phyloP scores from a whole-genome alignment of 2,113 vertebrate species.

The Heptranchias perlo region DNA sequence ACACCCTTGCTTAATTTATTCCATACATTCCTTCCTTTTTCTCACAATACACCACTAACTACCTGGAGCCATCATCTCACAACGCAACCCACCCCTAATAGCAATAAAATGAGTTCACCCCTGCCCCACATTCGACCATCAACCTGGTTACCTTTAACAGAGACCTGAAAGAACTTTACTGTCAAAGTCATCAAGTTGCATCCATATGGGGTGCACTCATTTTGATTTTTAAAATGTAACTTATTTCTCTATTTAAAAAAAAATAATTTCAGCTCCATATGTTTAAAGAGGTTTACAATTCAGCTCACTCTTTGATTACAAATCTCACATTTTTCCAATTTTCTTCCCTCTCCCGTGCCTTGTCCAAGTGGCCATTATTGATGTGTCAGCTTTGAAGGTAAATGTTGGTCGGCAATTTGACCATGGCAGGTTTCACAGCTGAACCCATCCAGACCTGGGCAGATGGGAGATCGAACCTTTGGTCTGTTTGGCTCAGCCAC shows the following conservation, averaged over 20 bases:
- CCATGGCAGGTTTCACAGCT: not conserved
- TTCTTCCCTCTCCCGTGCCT: not conserved
- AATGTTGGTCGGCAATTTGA: not conserved
- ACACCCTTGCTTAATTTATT: not conserved
- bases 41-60: no score
- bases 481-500: not conserved
- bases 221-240: not conserved
- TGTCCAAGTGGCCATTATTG: not conserved
- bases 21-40: not conserved
- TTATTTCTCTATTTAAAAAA: not conserved
- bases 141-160: not conserved
- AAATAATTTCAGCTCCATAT: not conserved
- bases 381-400: not conserved
- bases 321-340: not conserved
- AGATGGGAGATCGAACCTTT: not conserved
- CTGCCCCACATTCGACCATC: not conserved
- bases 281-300: not conserved
- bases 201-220: not conserved
- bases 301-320: not conserved
- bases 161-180: not conserved
- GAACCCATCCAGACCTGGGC: not conserved
- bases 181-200: not conserved
- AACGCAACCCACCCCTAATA: not conserved
- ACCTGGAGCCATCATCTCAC: no score
- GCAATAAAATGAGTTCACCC: not conserved